phyloP scores from a whole-genome alignment of 2,113 vertebrate genomes.

The Colossoma macropomum region DNA sequence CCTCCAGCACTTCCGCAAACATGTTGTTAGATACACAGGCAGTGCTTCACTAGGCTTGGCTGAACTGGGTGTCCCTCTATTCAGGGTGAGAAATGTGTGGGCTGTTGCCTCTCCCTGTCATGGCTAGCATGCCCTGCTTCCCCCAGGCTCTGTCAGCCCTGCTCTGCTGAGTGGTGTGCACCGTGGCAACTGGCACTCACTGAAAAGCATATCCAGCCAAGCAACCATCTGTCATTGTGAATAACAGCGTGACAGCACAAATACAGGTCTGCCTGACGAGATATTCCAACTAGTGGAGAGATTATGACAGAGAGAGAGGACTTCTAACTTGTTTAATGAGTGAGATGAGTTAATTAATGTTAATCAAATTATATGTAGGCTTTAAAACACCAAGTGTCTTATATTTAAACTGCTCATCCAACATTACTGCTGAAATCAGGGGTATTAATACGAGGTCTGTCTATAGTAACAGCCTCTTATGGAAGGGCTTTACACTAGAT shows the following conservation, averaged over 20 bases:
- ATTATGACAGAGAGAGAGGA: background rate
- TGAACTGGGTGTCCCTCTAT: slow-evolving; percentile 24
- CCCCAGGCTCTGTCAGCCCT: slow-evolving; percentile 36
- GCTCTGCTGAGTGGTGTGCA: slow-evolving; percentile 36
- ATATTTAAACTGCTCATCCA: background rate
- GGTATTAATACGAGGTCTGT: background rate
- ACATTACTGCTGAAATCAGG: background rate
- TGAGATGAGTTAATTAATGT: background rate
- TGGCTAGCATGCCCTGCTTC: slow-evolving; percentile 44
- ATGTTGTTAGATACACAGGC: background rate
- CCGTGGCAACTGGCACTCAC: slow-evolving; percentile 36
- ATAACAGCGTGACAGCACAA: slow-evolving; percentile 44
- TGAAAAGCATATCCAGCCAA: slow-evolving; percentile 53
- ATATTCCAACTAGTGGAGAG: slow-evolving; percentile 16
- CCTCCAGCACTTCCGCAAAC: slow-evolving; percentile 4
- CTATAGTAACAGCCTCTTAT: background rate
- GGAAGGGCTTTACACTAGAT: no score
- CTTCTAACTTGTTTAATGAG: background rate
- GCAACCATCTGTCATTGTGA: slow-evolving; percentile 55
- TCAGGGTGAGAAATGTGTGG: slow-evolving; percentile 45
- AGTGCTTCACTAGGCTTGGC: slow-evolving; percentile 15
- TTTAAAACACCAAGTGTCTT: background rate
- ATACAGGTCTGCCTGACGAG: slow-evolving; percentile 30
- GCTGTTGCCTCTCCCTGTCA: slow-evolving; percentile 30
- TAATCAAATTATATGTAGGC: background rate